Conservation (phyloP, 2,888 invertebrate species). For the Melipona beecheii region DNA sequence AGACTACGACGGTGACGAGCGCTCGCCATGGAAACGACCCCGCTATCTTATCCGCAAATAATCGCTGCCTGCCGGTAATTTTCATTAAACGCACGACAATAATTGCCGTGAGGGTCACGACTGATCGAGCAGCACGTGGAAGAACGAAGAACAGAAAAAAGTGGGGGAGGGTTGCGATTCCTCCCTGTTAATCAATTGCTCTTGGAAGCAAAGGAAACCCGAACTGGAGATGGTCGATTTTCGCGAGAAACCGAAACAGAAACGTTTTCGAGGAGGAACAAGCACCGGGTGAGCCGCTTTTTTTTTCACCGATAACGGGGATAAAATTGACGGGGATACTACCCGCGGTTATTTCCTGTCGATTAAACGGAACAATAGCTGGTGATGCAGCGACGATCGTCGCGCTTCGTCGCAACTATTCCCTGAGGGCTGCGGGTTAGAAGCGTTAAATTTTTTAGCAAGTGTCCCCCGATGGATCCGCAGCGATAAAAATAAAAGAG, state of each 20-base stretch:
- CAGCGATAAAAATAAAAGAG: constrained; percentile 8
- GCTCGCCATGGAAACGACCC: constrained; percentile 19
- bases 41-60: constrained; percentile 8
- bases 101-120: constrained; percentile 26
- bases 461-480: constrained; percentile 3
- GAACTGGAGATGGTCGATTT: neutral
- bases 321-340: constrained; percentile 18
- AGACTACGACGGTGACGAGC: neutral
- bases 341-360: constrained; percentile 32
- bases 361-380: constrained; percentile 48
- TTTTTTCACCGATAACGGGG: neutral
- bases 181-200: constrained; percentile 24
- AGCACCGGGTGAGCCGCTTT: neutral
- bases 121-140: neutral
- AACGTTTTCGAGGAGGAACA: neutral
- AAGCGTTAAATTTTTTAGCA: constrained; percentile 39
- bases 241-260: neutral
- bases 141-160: neutral
- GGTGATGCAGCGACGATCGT: constrained; percentile 5
- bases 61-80: constrained; percentile 32
- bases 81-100: constrained; percentile 39
- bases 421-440: no score
- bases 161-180: no score
- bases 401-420: neutral
- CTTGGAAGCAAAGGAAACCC: neutral